Conservation (phyloP, 2,888 invertebrate species). For the Zaprionus lineosus region DNA sequence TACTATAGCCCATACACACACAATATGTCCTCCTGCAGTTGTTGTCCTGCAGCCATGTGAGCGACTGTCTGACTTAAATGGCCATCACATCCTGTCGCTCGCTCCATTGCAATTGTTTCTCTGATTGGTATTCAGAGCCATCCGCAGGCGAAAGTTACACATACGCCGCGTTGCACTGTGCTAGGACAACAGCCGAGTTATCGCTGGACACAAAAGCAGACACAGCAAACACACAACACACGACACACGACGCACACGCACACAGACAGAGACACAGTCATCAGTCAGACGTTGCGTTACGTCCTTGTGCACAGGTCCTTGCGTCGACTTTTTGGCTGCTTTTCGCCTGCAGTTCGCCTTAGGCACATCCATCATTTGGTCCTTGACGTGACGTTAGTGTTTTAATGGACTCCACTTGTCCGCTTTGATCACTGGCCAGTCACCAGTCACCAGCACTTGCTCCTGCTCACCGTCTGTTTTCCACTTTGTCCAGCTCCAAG, state of each 20-base stretch:
- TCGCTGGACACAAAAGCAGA: slow-evolving; percentile 55
- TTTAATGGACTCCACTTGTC: slow-evolving; percentile 80
- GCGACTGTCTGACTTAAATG: slow-evolving; percentile 79
- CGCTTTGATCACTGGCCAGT: slow-evolving; percentile 65
- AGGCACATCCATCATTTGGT: slow-evolving; percentile 76
- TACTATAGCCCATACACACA: no score
- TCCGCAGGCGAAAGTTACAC: slow-evolving; percentile 32
- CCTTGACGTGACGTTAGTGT: slow-evolving; percentile 75
- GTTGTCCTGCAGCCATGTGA: slow-evolving; percentile 50
- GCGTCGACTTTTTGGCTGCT: slow-evolving; percentile 42
- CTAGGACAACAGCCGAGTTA: slow-evolving; percentile 61
- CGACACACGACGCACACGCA: neutral
- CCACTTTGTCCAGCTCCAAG: slow-evolving; percentile 20
- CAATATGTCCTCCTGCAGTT: no score
- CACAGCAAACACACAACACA: no score
- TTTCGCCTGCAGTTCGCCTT: slow-evolving; percentile 61
- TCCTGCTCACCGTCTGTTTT: slow-evolving; percentile 51
- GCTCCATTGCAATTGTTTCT: slow-evolving; percentile 52
- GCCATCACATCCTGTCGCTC: slow-evolving; percentile 72
- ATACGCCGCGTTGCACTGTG: slow-evolving; percentile 40
- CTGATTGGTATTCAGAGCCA: slow-evolving; percentile 64
- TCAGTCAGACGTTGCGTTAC: slow-evolving; percentile 46
- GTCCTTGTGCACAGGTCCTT: slow-evolving; percentile 21
- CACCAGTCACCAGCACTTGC: slow-evolving; percentile 4
- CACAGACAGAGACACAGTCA: slow-evolving; percentile 26